These are phyloP conservation scores for Pempheris klunzingeri DNA, from an alignment of 2,797 vertebrate genomes.

Conservation along the genomic window DNA sequence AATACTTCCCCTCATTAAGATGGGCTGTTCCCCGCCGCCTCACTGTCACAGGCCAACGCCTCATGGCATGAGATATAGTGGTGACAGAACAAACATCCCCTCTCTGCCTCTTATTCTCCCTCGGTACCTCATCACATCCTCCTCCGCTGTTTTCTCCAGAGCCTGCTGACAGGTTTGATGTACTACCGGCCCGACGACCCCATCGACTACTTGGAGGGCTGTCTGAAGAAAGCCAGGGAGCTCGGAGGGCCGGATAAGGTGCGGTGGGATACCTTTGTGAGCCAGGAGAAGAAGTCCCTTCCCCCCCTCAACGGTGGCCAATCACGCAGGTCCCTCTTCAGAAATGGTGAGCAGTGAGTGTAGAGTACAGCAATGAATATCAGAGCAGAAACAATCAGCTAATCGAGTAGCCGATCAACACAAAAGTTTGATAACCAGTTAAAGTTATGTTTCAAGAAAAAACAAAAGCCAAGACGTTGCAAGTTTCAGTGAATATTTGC, in stretches of 20 bases:
- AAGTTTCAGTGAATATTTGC: not conserved
- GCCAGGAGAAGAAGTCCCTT: constrained; percentile 95
- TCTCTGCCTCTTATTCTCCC: not conserved
- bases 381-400: not conserved
- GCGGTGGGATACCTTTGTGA: constrained; percentile 97
- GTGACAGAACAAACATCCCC: constrained; percentile 17
- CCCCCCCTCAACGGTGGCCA: constrained; percentile 96
- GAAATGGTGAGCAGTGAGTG: constrained; percentile 90
- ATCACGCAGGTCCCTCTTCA: constrained; percentile 93
- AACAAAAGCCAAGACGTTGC: not conserved
- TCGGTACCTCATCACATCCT: constrained; percentile 1
- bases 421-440: not conserved
- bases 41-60: constrained; percentile 21
- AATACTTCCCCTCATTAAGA: constrained; percentile 42
- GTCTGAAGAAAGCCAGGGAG: constrained; percentile 94
- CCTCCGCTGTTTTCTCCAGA: constrained; percentile 81
- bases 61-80: not conserved
- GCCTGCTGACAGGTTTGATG: constrained; percentile 97
- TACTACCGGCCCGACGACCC: constrained; percentile 97
- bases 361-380: not conserved
- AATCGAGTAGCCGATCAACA: not conserved
- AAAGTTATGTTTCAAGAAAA: not conserved
- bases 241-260: constrained; percentile 95
- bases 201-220: constrained; percentile 95
- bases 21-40: not conserved